Evolutionary conservation across 2,797 vertebrate species (phyloP), one percentile per base, ranked within the genome.

Genomic region (Aplochiton taeniatus): DNA sequence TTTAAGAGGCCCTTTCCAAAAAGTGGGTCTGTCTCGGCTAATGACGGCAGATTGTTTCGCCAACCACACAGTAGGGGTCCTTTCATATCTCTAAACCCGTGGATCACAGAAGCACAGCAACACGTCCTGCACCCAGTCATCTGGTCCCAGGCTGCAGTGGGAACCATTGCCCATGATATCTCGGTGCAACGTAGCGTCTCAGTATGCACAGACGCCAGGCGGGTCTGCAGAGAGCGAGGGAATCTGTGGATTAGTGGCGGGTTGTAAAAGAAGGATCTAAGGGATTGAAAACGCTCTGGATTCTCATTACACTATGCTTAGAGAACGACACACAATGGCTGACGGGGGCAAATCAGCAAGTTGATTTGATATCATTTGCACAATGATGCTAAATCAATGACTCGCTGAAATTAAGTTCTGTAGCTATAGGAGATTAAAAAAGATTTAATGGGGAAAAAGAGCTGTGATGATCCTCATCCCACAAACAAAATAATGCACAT

Each of bases 281-380:
- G 75, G 84, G 85, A 90, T 90, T 89, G 87, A 79, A 61, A 60
- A 56, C 65, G 61, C 19, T 68, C 73, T 74, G 72, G 63, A 58
- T 76, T 81, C 77, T 87, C 83, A 85, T 85, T 88, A 83, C 76
- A 80, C 80, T 76, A 77, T 73, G 80, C 76, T 77, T 66, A 78
- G 80, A 88, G 76, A 87, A 85, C 86, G 83, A 75, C 68, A 83
- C 77, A 86, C 80, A 85, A 80, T 88, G 78, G 77, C 79, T 80
- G 66, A 75, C 78, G 54, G 56, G 69, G 77, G 31, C 7, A 31
- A 76, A 84, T 87, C 84, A 82, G 72, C 74, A 49, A 73, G 46
- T 66, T 87, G 81, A 85, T 84, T 85, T 62, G 64, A 85, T 89
- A 88, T 83, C 73, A 88, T 87, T 80, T 66, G 77, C 70, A 72